phyloP scores from a whole-genome alignment of 2,888 invertebrate species.

The Syrphus vitripennis region DNA sequence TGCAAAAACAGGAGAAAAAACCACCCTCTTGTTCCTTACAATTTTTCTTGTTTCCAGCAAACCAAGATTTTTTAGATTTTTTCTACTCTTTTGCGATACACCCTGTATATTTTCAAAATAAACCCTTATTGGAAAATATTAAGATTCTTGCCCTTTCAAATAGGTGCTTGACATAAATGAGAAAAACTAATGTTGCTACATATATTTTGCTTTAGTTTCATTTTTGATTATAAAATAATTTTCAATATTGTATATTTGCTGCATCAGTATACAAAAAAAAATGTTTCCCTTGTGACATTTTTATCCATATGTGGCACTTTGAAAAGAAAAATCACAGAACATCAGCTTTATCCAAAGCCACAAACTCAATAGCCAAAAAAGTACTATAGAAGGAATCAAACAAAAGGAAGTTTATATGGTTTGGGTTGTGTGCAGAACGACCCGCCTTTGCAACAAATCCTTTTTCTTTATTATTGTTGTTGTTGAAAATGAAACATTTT shows the following conservation, averaged over 20 bases:
- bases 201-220: background rate
- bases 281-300: background rate
- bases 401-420: background rate
- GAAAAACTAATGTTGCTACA: background rate
- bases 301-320: conserved; percentile 7
- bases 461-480: background rate
- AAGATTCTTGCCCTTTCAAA: background rate
- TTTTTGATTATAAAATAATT: background rate
- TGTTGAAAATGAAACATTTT: background rate
- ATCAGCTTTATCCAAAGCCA: background rate
- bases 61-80: too few relatives aligned
- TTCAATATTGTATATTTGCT: conserved; percentile 1
- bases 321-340: background rate
- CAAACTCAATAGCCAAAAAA: background rate
- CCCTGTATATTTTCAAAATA: too few relatives aligned
- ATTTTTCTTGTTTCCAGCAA: too few relatives aligned
- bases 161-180: background rate
- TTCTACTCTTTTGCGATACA: too few relatives aligned
- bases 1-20: too few relatives aligned
- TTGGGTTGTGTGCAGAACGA: background rate
- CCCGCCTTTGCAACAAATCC: background rate
- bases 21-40: too few relatives aligned
- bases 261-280: background rate
- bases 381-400: background rate
- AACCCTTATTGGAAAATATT: background rate